Evolutionary conservation across 2,113 vertebrate genomes (phyloP).

Genomic region (Leptobrachium leishanense): DNA sequence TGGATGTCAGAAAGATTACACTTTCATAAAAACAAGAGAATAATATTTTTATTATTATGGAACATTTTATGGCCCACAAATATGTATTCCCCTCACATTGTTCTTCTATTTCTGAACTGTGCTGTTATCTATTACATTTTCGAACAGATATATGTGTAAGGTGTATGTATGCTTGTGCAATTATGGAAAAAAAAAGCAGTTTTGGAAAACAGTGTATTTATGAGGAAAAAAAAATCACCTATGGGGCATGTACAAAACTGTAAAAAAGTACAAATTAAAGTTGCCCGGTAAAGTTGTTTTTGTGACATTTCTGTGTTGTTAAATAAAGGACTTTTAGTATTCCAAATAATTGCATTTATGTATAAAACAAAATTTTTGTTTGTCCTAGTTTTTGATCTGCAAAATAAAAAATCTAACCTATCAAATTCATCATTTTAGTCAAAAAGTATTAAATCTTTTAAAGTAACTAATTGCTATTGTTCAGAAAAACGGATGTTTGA

Average conservation of each 20-base stretch:
- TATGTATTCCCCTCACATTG: slow-evolving; percentile 72
- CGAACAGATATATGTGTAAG: slow-evolving; percentile 84
- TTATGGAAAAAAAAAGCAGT: slow-evolving; percentile 71
- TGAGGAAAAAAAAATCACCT: slow-evolving; percentile 74
- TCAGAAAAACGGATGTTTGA: too few relatives aligned
- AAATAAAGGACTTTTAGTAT: slow-evolving; percentile 84
- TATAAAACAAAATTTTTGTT: slow-evolving; percentile 49
- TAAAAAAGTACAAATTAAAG: slow-evolving; percentile 71
- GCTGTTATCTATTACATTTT: slow-evolving; percentile 80
- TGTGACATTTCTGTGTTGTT: slow-evolving; percentile 86
- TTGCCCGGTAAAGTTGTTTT: slow-evolving; percentile 84
- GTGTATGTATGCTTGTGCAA: slow-evolving; percentile 85
- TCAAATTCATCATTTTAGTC: too few relatives aligned
- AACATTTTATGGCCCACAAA: slow-evolving; percentile 63
- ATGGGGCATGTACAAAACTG: slow-evolving; percentile 83
- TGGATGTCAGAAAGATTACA: slow-evolving; percentile 62
- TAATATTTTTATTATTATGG: slow-evolving; percentile 54
- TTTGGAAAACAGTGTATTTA: slow-evolving; percentile 85
- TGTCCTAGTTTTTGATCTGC: too few relatives aligned
- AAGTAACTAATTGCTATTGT: too few relatives aligned
- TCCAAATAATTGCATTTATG: slow-evolving; percentile 77
- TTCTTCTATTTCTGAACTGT: slow-evolving; percentile 77
- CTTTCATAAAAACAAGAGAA: slow-evolving; percentile 66
- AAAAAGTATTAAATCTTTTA: too few relatives aligned
- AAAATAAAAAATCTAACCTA: too few relatives aligned